phyloP scores from a whole-genome alignment of 1,140 invertebrate genomes.

The Zaprionus vittiger region DNA sequence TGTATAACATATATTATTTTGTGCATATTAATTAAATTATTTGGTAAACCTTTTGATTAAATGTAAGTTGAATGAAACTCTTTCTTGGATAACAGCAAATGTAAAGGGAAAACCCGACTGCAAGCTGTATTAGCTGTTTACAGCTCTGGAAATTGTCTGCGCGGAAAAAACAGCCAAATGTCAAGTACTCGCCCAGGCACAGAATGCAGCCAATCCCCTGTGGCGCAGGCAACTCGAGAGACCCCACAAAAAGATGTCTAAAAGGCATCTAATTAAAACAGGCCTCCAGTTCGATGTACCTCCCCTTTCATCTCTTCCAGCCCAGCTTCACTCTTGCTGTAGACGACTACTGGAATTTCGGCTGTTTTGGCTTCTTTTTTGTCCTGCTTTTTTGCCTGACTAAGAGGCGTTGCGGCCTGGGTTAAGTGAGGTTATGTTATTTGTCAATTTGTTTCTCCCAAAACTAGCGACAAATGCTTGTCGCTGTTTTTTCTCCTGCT shows the following conservation, averaged over 20 bases:
- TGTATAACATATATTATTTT: too few species aligned
- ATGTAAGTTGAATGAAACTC: too few species aligned
- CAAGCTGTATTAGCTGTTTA: too few species aligned
- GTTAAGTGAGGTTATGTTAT: constrained; percentile 82
- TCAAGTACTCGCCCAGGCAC: neutral
- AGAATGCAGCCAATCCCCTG: constrained; percentile 1
- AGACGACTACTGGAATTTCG: constrained; percentile 46
- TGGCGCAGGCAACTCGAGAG: neutral
- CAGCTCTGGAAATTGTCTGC: too few species aligned
- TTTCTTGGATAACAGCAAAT: too few species aligned
- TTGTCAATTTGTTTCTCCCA: constrained; percentile 80
- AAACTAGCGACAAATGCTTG: constrained; percentile 60
- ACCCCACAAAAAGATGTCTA: constrained; percentile 45
- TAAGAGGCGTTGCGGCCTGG: constrained; percentile 66
- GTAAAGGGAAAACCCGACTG: too few species aligned
- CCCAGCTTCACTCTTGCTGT: neutral
- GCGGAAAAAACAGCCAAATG: neutral
- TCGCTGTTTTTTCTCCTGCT: constrained; percentile 20
- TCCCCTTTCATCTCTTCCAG: constrained; percentile 15
- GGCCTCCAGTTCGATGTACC: neutral
- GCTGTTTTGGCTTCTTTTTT: neutral
- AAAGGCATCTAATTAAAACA: constrained; percentile 74
- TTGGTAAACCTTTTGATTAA: too few species aligned
- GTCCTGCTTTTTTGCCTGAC: constrained; percentile 23
- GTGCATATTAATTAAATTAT: too few species aligned